Evolutionary conservation across 1,140 invertebrate species (phyloP).

Genomic region (Drosophila busckii): DNA sequence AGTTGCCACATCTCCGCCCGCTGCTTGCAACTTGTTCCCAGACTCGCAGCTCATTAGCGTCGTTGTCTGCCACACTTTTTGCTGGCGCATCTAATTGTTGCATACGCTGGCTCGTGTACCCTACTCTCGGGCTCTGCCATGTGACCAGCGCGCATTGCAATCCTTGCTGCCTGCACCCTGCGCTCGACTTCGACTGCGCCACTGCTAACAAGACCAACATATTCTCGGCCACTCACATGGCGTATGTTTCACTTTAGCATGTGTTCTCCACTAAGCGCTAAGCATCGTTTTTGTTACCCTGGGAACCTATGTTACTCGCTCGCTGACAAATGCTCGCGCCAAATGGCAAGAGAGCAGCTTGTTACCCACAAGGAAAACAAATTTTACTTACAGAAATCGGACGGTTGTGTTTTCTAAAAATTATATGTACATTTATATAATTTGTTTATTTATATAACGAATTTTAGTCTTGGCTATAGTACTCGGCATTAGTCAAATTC

Average conservation of each 20-base stretch:
- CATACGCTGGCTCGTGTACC: constrained; percentile 59
- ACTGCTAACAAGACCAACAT: constrained; percentile 74
- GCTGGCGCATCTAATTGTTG: constrained; percentile 68
- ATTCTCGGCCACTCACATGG: constrained; percentile 56
- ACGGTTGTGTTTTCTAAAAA: too few relatives aligned
- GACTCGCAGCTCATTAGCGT: constrained; percentile 58
- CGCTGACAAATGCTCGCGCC: background rate
- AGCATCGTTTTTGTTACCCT: constrained; percentile 51
- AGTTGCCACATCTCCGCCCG: constrained; percentile 35
- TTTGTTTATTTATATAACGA: too few relatives aligned
- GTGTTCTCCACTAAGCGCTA: constrained; percentile 10
- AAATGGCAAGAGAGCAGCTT: background rate
- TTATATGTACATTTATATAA: too few relatives aligned
- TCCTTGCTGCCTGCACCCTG: constrained; percentile 1
- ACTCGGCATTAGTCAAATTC: background rate
- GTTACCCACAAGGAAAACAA: background rate
- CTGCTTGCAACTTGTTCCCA: constrained; percentile 55
- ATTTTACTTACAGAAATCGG: too few relatives aligned
- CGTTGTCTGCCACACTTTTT: constrained; percentile 55
- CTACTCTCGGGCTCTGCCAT: constrained; percentile 10
- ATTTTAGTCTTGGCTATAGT: too few relatives aligned
- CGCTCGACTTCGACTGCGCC: constrained; percentile 30
- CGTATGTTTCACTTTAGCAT: constrained; percentile 52
- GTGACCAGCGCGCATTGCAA: background rate
- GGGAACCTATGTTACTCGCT: constrained; percentile 58